Evolutionary conservation across 2,888 invertebrate species (phyloP), one percentile per base, ranked within the genome.

Genomic region (Mythimna vitellina): DNA sequence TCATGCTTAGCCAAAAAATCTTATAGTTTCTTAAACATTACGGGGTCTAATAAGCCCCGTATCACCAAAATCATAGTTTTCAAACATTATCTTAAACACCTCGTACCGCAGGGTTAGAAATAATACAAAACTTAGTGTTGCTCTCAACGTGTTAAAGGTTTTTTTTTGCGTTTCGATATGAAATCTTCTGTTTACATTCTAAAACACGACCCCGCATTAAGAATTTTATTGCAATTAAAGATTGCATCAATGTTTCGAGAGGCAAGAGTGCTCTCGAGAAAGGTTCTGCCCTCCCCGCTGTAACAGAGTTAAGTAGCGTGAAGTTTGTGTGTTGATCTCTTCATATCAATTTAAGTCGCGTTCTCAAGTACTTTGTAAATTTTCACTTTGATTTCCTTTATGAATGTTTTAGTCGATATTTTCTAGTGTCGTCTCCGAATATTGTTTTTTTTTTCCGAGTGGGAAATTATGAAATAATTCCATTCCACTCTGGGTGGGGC

Each of bases 311-410:
- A 85, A 84, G 84, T 81, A 76, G 86, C 84, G 76, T 83, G 76
- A 85, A 84, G 84, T 73, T 85, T 83, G 81, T 81, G 69, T 79
- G 84, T 75, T 78, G 70, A 83, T 81, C 81, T 83, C 84, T 85
- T 79, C 67, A 84, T 83, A 84, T 83, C 74, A 85, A 85, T 80
- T 82, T 80, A 73, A 82, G 82, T 82, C 65, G 65, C 66, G 64
- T 68, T 73, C 63, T 78, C 73, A 69, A 80, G 80, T 78, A 65
- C 66, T 67, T 57, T 73, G 83, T 67, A 78, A 78, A 80, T 58
- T 78, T 70, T 79, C 53, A 10, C 74, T 74, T 83, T 77, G 71
- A 73, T 80, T 72, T 65, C 53, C 20, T 65, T 57, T 57, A 61
- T 58, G 6, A 65, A 54, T 66, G 32, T 62, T 67, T 71, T 22